Conservation (phyloP, 1,140 invertebrate species). For the Kradibia gibbosae region DNA sequence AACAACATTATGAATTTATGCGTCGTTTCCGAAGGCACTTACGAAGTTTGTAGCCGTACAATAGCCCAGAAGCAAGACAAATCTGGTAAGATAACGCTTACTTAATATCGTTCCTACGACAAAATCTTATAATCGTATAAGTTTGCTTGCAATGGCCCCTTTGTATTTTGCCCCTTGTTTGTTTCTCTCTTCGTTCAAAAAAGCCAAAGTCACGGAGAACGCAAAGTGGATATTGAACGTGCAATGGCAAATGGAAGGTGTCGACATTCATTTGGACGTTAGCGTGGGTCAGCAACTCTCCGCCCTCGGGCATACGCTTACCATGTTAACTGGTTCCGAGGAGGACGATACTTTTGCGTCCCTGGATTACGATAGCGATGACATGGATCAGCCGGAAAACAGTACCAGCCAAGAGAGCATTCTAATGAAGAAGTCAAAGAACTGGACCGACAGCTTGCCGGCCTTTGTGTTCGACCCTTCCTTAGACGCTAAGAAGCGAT, state of each 20-base stretch:
- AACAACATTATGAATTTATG: conserved; percentile 93
- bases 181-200: background rate
- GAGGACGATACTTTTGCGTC: conserved; percentile 83
- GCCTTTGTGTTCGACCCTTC: conserved; percentile 89
- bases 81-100: conserved; percentile 68
- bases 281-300: conserved; percentile 97
- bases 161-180: no score
- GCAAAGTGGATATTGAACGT: conserved; percentile 99
- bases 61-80: conserved; percentile 83
- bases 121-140: no score
- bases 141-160: no score
- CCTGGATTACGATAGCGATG: conserved; percentile 84
- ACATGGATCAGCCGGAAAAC: conserved; percentile 81
- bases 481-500: conserved; percentile 90
- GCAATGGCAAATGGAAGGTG: conserved; percentile 99
- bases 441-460: conserved; percentile 82
- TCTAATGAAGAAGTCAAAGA: conserved; percentile 75
- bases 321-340: conserved; percentile 91
- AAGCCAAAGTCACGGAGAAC: conserved; percentile 78
- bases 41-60: conserved; percentile 95
- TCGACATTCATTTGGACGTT: conserved; percentile 96
- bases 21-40: conserved; percentile 97
- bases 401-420: conserved; percentile 79
- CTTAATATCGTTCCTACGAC: no score
- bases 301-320: conserved; percentile 93